Evolutionary conservation across 2,797 vertebrate species (phyloP), one percentile per base, ranked within the genome.

Genomic region (Onychomys torridus): DNA sequence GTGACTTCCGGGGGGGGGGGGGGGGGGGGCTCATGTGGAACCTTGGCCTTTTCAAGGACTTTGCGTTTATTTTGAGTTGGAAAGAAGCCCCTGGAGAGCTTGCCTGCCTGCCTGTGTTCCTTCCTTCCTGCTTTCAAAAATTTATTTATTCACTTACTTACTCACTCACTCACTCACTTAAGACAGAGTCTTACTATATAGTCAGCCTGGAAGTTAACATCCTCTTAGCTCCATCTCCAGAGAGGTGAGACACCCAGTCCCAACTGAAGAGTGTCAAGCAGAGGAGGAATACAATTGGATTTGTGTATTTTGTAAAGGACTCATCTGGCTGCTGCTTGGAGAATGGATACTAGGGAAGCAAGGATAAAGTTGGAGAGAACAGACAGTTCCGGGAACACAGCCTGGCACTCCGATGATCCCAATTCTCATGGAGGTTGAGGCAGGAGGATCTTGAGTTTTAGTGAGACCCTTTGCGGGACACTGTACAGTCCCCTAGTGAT

Each of bases 261-360:
- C 57, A 46, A 19, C 0, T 25, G 55, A 12, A 10, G 32, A 16
- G 13, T 57, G 88, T 89, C 29, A 78, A 43, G 34, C 57, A 82
- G 55, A 84, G 37, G 29, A 49, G 34, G 65, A n/a, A 76, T 55
- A 49, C 10, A 37, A 55, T 6, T 8, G 6, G 16, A 88, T 13
- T n/a, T 77, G 61, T 63, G 25, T 61, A 46, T 77, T 69, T 27
- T n/a, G 90, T 69, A 78, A 94, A 96, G 63, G 43, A 32, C 49
- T 32, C 37, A 29, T 88, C 73, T 59, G 46, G 55, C 69, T 93
- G 40, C 83, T 87, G 49, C 61, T 76, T 83, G 37, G 77, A 90
- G 34, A 63, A 7, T 21, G 65, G 69, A 59, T 11, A 59, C 27
- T 49, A n/a, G 43, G 29, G 29, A 94, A 49, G 27, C 12, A 55